Evolutionary conservation across 2,797 vertebrate genomes (phyloP).

Genomic region (Rhynchotus rufescens): DNA sequence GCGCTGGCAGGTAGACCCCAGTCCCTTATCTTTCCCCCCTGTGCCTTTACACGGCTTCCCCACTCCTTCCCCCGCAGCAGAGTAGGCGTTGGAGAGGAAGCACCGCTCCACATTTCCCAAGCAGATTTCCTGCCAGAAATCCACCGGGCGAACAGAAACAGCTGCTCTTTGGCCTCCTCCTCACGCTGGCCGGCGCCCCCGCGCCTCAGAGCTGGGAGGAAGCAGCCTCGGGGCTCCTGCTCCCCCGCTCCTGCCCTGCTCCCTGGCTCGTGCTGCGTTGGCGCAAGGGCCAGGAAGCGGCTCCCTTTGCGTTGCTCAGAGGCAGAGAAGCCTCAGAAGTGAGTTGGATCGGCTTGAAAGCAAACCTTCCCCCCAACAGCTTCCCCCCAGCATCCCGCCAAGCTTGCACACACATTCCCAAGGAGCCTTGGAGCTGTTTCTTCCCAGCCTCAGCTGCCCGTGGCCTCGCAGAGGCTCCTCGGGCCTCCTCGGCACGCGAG

Average conservation of each 20-base stretch:
- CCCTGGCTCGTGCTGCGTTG: fast-evolving
- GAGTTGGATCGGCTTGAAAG: slow-evolving; percentile 25
- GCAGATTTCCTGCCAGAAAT: neutral
- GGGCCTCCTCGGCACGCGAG: too few species aligned
- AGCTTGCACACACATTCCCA: neutral
- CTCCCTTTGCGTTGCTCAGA: neutral
- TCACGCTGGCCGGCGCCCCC: fast-evolving
- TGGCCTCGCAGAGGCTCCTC: fast-evolving
- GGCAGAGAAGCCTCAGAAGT: slow-evolving; percentile 15
- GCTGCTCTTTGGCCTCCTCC: neutral
- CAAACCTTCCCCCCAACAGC: neutral
- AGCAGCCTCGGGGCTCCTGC: fast-evolving
- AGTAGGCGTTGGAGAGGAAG: neutral
- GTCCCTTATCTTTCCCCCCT: neutral
- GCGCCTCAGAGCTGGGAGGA: neutral
- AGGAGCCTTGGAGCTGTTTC: neutral
- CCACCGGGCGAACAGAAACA: neutral
- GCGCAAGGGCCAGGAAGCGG: neutral
- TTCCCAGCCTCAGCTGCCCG: neutral
- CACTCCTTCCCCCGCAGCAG: neutral
- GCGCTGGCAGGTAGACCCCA: neutral
- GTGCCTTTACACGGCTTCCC: neutral
- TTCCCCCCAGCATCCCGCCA: neutral
- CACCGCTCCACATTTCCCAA: neutral
- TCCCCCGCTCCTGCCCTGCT: fast-evolving